Base-by-base conservation (phyloP, 2,888 invertebrate species). In the Ormia ochracea region DNA sequence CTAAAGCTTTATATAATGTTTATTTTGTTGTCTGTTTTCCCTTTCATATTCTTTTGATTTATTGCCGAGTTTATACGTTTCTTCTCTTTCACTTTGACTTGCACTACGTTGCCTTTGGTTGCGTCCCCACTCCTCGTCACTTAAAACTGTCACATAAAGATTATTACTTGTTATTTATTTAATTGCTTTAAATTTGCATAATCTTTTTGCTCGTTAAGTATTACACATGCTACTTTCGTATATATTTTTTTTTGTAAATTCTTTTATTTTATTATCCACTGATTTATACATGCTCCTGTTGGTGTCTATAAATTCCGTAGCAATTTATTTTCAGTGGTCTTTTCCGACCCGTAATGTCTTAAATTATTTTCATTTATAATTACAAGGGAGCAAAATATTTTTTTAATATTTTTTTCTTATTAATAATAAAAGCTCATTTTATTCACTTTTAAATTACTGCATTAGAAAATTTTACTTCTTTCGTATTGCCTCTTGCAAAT, bases 171-270 rank as follows among this genome's bases (percentile, higher is more conserved):
- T 69, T 56, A 76, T 76, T 76, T 76, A 76, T 76, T 63, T 76
- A 76, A 76, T 76, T 76, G 76, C 69, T 76, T 76, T 69, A 69
- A 56, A 76, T 69, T 76, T 56, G 54, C 76, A 69, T 76, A 69
- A 76, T 76, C 69, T 63, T 61, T 59, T 52, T 68, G 38, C 58
- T 70, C 59, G 43, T 58, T 65, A 54, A 52, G 28, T 48, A 48
- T 41, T 59, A 14, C 28, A 41, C 41, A 59, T 41, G 58, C 26
- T 28, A 7, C 36, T 3, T 68, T n/a, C 6, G 7, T 14, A 3
- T 17, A n/a, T n/a, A n/a, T n/a, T n/a, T 38, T 48, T 33, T 54
- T 61, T 54, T 10, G 54, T 56, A 54, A 54, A 54, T n/a, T n/a
- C 21, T 69, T 63, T 48, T 38, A 45, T 45, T 26, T 75, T 59